phyloP scores from a whole-genome alignment of 2,113 vertebrate genomes.

The Colossoma macropomum region DNA sequence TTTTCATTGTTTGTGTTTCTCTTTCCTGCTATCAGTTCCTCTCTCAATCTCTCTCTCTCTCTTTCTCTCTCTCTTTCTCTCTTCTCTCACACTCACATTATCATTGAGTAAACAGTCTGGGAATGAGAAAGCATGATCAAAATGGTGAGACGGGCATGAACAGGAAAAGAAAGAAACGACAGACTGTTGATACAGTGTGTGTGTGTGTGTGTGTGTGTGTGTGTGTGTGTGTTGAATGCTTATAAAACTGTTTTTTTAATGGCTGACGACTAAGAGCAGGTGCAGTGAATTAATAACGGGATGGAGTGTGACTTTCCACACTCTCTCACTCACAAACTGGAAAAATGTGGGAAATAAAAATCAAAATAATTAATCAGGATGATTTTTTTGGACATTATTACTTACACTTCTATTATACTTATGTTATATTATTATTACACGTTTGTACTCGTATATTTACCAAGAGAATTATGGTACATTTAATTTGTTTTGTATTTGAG shows the following conservation, averaged over 20 bases:
- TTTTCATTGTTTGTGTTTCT: slow-evolving; percentile 1
- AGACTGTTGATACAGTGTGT: background rate
- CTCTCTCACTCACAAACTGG: background rate
- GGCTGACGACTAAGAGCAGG: slow-evolving; percentile 57
- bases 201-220: slow-evolving; percentile 49
- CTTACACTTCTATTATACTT: too few species aligned
- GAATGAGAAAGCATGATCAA: slow-evolving; percentile 37
- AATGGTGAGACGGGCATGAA: slow-evolving; percentile 20
- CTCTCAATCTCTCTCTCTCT: slow-evolving; percentile 21
- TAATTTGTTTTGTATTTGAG: slow-evolving; percentile 15
- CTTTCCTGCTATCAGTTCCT: background rate
- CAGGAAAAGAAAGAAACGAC: slow-evolving; percentile 22
- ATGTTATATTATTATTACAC: too few species aligned
- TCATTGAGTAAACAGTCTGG: slow-evolving; percentile 32
- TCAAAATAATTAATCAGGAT: too few species aligned
- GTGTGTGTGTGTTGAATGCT: slow-evolving; percentile 54
- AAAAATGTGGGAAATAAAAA: too few species aligned
- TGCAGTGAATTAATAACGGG: slow-evolving; percentile 41
- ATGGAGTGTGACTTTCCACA: slow-evolving; percentile 1
- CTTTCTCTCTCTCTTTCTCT: background rate
- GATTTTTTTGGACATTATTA: background rate
- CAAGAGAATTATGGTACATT: background rate
- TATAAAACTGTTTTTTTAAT: background rate
- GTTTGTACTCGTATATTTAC: background rate
- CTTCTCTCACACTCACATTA: slow-evolving; percentile 22